Evolutionary conservation across 2,113 vertebrate species (phyloP).

Genomic region (Paradisaea rubra): DNA sequence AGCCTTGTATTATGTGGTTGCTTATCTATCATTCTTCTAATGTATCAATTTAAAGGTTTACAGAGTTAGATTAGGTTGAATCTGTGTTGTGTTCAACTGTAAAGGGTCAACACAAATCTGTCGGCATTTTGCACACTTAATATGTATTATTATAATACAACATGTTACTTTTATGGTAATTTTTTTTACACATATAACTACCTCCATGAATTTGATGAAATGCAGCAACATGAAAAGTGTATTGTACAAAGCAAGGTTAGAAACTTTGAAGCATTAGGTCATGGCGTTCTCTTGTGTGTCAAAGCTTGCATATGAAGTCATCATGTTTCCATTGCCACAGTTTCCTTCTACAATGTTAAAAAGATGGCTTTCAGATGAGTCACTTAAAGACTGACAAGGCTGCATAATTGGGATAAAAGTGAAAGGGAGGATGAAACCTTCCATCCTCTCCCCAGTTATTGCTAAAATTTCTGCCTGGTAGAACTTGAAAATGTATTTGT

Average conservation of each 20-base stretch:
- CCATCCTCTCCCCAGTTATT: conserved; percentile 45
- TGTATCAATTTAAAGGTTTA: conserved; percentile 72
- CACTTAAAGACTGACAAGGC: conserved; percentile 43
- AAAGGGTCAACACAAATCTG: conserved; percentile 81
- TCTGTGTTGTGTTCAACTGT: conserved; percentile 74
- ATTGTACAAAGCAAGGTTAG: conserved; percentile 69
- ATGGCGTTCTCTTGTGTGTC: conserved; percentile 66
- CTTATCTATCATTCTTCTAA: conserved; percentile 61
- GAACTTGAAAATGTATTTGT: conserved; percentile 62
- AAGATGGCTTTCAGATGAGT: conserved; percentile 63
- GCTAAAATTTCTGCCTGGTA: conserved; percentile 63
- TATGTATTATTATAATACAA: conserved; percentile 81
- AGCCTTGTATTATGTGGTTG: conserved; percentile 65
- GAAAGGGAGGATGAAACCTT: conserved; percentile 44
- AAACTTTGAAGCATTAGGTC: conserved; percentile 59
- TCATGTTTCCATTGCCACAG: conserved; percentile 62
- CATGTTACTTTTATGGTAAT: conserved; percentile 81
- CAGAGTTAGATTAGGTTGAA: conserved; percentile 74
- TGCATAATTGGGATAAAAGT: conserved; percentile 46
- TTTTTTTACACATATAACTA: conserved; percentile 90
- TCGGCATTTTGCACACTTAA: conserved; percentile 82
- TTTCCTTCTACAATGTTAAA: conserved; percentile 59
- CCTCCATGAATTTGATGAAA: conserved; percentile 89
- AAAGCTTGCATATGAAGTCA: conserved; percentile 61
- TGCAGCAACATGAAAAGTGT: conserved; percentile 77